Conservation (phyloP, 2,888 invertebrate species). For the Rosalia funebris region DNA sequence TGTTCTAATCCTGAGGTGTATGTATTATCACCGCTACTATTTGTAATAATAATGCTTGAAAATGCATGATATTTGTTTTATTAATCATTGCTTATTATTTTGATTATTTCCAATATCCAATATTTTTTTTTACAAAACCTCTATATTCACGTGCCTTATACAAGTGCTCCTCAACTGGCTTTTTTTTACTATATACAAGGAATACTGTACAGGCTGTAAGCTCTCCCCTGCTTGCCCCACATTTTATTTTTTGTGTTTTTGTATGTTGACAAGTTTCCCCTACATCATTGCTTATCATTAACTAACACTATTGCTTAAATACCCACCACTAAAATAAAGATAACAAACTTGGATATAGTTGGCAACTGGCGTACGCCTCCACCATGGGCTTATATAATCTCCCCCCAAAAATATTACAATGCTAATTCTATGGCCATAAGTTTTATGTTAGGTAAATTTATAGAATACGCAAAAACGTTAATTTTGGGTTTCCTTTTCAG, state of each 20-base stretch:
- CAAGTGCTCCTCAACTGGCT: constrained; percentile 38
- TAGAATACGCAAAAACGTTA: not conserved
- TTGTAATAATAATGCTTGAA: constrained; percentile 88
- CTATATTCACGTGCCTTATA: constrained; percentile 36
- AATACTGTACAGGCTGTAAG: constrained; percentile 49
- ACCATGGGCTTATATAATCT: no score
- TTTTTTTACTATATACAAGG: constrained; percentile 40
- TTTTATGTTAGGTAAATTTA: no score
- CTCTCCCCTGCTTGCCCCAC: constrained; percentile 47
- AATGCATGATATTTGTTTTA: constrained; percentile 88
- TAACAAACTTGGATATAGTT: constrained; percentile 8
- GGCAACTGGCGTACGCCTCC: not conserved
- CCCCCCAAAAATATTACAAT: no score
- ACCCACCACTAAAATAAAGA: constrained; percentile 39
- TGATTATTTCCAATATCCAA: constrained; percentile 36
- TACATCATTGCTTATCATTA: constrained; percentile 40
- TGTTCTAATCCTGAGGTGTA: constrained; percentile 68
- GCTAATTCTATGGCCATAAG: not conserved
- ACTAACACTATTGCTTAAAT: constrained; percentile 42
- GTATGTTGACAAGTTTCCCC: constrained; percentile 35
- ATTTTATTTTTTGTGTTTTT: constrained; percentile 54
- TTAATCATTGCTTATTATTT: constrained; percentile 67
- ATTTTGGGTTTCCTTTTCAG: not conserved
- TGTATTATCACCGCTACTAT: constrained; percentile 74
- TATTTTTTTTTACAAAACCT: constrained; percentile 37